phyloP scores from a whole-genome alignment of 2,113 vertebrate species.

The Cyprinodon brontotheroides region DNA sequence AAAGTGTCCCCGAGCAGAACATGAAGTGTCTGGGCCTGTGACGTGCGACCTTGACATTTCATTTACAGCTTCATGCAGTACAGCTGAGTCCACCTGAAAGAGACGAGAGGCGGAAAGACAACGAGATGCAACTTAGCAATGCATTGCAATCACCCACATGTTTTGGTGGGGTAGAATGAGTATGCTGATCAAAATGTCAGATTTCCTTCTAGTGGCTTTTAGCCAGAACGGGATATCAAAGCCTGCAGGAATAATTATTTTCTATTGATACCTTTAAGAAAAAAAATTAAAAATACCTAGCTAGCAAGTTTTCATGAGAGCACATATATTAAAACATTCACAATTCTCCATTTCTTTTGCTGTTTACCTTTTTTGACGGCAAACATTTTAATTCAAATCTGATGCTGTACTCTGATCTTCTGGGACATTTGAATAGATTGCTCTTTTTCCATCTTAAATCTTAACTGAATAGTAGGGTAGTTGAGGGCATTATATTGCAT shows the following conservation, averaged over 20 bases:
- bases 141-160: not conserved
- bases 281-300: not conserved
- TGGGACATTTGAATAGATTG: too few species aligned
- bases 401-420: too few species aligned
- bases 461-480: too few species aligned
- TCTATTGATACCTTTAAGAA: not conserved
- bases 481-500: too few species aligned
- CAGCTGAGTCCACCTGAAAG: slow-evolving; percentile 24
- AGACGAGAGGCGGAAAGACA: not conserved
- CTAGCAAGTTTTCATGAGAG: not conserved
- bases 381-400: too few species aligned
- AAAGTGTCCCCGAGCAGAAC: slow-evolving; percentile 24
- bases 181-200: not conserved
- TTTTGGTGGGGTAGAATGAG: not conserved
- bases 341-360: too few species aligned
- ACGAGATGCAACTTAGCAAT: not conserved
- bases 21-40: slow-evolving; percentile 15
- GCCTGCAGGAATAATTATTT: not conserved
- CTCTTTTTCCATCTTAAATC: too few species aligned
- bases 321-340: not conserved
- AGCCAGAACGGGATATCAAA: not conserved
- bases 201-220: not conserved
- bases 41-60: slow-evolving; percentile 35
- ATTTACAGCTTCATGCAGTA: slow-evolving; percentile 7
- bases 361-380: too few species aligned